Conservation (phyloP, 92 coral and sea anemone genomes). For the Siderastrea radians region DNA sequence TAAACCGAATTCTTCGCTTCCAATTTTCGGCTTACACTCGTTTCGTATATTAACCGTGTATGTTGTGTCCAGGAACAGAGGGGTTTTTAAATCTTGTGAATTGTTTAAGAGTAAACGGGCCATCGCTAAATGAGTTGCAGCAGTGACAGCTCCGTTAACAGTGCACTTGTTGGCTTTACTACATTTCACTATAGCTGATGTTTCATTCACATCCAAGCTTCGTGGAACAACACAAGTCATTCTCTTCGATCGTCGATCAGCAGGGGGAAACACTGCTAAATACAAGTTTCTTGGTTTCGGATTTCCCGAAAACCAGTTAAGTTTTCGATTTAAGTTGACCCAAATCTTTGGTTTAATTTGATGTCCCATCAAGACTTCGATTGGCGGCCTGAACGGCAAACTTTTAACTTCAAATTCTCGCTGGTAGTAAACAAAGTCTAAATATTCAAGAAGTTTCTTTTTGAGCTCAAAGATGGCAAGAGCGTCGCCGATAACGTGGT, state of each 20-base stretch:
- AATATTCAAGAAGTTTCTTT: not conserved
- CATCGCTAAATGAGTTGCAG: constrained; percentile 33
- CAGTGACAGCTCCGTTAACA: constrained; percentile 46
- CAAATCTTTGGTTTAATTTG: too few relatives aligned
- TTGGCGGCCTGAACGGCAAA: constrained; percentile 24
- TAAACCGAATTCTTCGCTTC: constrained; percentile 5
- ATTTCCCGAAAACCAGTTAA: not conserved
- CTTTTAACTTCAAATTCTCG: constrained; percentile 24
- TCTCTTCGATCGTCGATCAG: constrained; percentile 6
- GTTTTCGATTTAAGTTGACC: not conserved
- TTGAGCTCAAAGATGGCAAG: constrained; percentile 16
- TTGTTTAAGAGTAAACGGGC: constrained; percentile 2
- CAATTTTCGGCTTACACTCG: constrained; percentile 26
- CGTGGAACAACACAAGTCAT: constrained; percentile 30
- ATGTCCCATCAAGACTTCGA: not conserved
- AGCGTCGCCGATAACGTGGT: constrained; percentile 28
- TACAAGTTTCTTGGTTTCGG: constrained; percentile 19
- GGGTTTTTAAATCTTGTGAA: not conserved
- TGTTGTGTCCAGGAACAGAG: constrained; percentile 1
- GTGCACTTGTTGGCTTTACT: constrained; percentile 50
- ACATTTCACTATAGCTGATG: not conserved
- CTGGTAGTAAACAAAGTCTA: not conserved
- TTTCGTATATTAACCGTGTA: constrained; percentile 17
- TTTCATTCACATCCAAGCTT: constrained; percentile 32
- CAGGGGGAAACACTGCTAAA: constrained; percentile 33